Evolutionary conservation across 2,113 vertebrate genomes (phyloP).

Genomic region (Mormyrus iriodes): DNA sequence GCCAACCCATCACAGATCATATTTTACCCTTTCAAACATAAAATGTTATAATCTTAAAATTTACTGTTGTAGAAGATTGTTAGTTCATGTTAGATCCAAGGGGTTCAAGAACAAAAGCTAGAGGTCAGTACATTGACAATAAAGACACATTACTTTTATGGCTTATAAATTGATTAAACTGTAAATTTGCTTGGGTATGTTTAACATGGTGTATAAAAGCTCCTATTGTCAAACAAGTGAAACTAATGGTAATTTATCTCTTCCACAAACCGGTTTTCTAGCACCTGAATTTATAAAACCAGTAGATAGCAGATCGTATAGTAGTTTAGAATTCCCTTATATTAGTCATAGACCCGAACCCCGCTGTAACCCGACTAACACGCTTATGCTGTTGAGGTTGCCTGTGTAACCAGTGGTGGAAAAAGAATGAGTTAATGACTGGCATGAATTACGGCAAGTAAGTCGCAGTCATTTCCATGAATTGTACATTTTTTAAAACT

Average conservation of each 20-base stretch:
- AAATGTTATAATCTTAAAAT: background rate
- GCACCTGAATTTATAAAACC: background rate
- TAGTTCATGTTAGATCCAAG: background rate
- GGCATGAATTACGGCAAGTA: background rate
- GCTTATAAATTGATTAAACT: background rate
- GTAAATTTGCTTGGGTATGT: background rate
- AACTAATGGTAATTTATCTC: background rate
- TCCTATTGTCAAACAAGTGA: background rate
- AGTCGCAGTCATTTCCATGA: background rate
- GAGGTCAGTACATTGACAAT: background rate
- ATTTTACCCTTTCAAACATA: background rate
- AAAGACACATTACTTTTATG: background rate
- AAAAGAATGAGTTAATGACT: background rate
- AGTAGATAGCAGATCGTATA: background rate
- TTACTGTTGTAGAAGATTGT: background rate
- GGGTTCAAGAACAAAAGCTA: background rate
- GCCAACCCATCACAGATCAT: background rate
- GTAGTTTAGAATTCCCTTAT: background rate
- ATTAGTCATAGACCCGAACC: background rate
- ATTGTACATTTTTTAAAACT: background rate
- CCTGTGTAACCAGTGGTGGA: background rate
- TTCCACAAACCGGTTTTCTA: background rate
- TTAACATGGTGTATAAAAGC: background rate
- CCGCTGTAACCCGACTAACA: background rate
- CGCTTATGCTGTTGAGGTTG: background rate